A percentile compares a stretch with the other conserved stretches of the same genome.
These are phyloP conservation scores for Eptesicus fuscus DNA, from an alignment of 2,113 vertebrate species.

Conservation along the genomic window DNA sequence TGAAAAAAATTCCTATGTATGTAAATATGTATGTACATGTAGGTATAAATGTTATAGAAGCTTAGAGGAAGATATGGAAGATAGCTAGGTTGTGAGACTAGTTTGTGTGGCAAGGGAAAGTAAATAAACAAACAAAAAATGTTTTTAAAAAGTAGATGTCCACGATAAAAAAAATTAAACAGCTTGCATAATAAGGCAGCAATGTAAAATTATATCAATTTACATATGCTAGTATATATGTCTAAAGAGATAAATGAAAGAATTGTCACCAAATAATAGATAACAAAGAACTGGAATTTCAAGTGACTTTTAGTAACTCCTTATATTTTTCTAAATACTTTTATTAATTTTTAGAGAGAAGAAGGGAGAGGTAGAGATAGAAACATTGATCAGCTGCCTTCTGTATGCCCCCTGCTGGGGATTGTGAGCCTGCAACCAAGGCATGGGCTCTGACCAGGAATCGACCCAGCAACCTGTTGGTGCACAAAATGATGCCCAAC, in stretches of 20 bases:
- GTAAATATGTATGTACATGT: neutral
- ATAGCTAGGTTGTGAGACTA: neutral
- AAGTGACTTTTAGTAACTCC: neutral
- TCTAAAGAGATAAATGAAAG: neutral
- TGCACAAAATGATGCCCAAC: too few species aligned
- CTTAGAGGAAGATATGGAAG: neutral
- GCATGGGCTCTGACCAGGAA: too few species aligned
- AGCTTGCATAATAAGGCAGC: neutral
- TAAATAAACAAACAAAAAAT: constrained; percentile 5
- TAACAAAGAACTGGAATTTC: neutral
- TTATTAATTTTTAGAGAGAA: too few species aligned
- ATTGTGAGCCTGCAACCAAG: too few species aligned
- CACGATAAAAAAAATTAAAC: neutral
- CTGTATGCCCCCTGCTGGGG: too few species aligned
- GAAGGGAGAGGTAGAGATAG: too few species aligned
- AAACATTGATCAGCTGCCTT: too few species aligned
- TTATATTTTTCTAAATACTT: neutral
- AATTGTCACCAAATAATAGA: neutral
- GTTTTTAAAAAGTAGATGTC: neutral
- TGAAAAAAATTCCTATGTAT: neutral
- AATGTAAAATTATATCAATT: neutral
- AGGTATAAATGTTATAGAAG: neutral
- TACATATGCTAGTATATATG: neutral
- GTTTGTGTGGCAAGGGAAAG: neutral
- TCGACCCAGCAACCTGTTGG: too few species aligned